Percentiles rank a stretch among this genome's conserved stretches.
These are phyloP conservation scores for Cenopis cana DNA, from an alignment of 2,888 invertebrate species.

Conservation along the genomic window DNA sequence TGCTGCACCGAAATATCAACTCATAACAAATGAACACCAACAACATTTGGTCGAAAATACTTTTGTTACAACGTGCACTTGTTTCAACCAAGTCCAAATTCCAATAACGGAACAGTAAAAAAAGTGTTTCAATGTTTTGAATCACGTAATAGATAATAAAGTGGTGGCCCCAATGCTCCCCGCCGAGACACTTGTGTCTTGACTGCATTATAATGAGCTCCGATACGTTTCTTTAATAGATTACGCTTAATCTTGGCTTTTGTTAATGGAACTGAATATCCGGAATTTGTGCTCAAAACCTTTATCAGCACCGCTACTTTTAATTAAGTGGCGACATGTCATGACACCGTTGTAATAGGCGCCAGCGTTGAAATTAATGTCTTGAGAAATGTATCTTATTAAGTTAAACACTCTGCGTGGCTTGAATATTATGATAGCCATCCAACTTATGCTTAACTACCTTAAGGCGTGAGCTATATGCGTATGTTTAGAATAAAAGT, in stretches of 20 bases:
- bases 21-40: slow-evolving; percentile 11
- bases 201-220: slow-evolving; percentile 46
- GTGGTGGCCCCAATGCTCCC: slow-evolving; percentile 66
- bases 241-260: slow-evolving; percentile 38
- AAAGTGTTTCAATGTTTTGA: slow-evolving; percentile 62
- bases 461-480: not conserved
- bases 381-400: slow-evolving; percentile 28
- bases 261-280: slow-evolving; percentile 41
- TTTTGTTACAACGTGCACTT: not conserved
- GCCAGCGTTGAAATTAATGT: slow-evolving; percentile 31
- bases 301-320: slow-evolving; percentile 42
- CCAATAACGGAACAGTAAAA: slow-evolving; percentile 69
- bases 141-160: slow-evolving; percentile 72
- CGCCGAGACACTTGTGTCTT: slow-evolving; percentile 63
- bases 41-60: slow-evolving; percentile 3
- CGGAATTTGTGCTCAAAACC: slow-evolving; percentile 40
- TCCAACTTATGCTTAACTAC: not conserved
- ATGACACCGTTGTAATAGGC: slow-evolving; percentile 42
- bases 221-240: slow-evolving; percentile 44
- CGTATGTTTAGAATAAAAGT: not conserved
- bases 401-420: slow-evolving; percentile 7
- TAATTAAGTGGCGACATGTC: slow-evolving; percentile 40
- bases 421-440: slow-evolving; percentile 9
- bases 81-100: not conserved
- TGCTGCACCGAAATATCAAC: slow-evolving; percentile 14